phyloP scores from a whole-genome alignment of 2,797 vertebrate species.

The Carduelis carduelis region DNA sequence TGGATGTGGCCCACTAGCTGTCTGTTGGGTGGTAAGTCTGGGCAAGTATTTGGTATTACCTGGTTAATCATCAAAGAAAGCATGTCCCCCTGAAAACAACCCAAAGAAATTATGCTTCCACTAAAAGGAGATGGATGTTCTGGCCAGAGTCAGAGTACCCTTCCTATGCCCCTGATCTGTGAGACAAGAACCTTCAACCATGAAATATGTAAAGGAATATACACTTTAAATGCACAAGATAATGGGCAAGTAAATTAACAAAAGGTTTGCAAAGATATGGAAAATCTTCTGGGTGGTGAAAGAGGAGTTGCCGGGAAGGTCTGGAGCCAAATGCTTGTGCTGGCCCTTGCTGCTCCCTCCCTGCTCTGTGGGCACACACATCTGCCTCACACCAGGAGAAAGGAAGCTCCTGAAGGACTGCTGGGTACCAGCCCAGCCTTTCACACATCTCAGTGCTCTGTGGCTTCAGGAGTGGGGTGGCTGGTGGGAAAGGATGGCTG shows the following conservation, averaged over 20 bases:
- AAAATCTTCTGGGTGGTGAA: not conserved
- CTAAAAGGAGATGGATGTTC: not conserved
- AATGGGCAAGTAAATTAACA: not conserved
- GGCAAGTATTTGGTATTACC: not conserved
- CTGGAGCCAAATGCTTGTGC: not conserved
- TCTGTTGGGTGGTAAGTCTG: not conserved
- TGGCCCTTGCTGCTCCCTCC: not conserved
- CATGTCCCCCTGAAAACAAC: not conserved
- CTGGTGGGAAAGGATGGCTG: not conserved
- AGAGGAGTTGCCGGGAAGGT: not conserved
- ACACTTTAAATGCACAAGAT: not conserved
- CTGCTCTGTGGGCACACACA: not conserved
- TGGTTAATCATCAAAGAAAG: not conserved
- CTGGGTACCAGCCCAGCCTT: not conserved
- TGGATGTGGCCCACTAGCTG: not conserved
- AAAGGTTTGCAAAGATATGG: not conserved
- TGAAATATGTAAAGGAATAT: not conserved
- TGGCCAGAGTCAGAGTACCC: not conserved
- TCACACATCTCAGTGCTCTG: not conserved
- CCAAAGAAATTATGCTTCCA: not conserved
- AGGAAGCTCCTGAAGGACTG: not conserved
- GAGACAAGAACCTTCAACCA: not conserved
- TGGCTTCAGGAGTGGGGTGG: not conserved
- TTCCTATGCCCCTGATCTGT: not conserved
- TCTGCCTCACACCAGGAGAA: not conserved